Conservation (phyloP, 2,113 vertebrate species). For the Beaufortia kweichowensis region DNA sequence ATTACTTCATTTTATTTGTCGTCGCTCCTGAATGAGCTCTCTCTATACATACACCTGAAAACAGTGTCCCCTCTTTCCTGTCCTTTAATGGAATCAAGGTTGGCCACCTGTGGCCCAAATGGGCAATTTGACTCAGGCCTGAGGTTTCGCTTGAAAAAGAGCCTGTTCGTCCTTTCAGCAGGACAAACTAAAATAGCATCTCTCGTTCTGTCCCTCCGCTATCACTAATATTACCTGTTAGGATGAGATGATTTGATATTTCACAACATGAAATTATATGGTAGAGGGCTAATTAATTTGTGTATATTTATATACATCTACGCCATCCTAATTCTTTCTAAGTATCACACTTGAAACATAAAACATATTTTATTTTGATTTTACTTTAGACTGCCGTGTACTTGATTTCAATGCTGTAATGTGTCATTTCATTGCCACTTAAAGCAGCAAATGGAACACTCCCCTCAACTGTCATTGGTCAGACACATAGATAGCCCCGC, state of each 20-base stretch:
- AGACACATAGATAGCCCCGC: not conserved
- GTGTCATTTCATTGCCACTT: not conserved
- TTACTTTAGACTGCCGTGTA: too few relatives aligned
- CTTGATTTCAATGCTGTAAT: too few relatives aligned
- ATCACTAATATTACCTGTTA: not conserved
- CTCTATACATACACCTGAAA: conserved; percentile 30
- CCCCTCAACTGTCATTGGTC: not conserved
- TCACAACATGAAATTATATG: not conserved
- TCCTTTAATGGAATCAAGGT: conserved; percentile 49
- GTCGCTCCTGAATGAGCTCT: conserved; percentile 10
- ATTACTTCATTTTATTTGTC: conserved; percentile 42
- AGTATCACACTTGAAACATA: too few relatives aligned
- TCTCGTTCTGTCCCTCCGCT: conserved; percentile 17
- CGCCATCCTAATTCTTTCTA: too few relatives aligned
- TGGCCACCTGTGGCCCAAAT: conserved; percentile 49
- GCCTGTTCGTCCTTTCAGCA: conserved; percentile 42
- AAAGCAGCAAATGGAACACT: not conserved
- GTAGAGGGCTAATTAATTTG: not conserved
- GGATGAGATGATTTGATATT: not conserved
- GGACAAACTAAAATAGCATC: conserved; percentile 48
- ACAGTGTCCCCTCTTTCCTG: conserved; percentile 29
- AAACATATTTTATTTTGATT: too few relatives aligned
- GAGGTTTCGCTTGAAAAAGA: conserved; percentile 41
- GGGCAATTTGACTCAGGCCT: conserved; percentile 46
- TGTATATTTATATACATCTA: not conserved